These are phyloP conservation scores for Heliconius erato DNA, from an alignment of 2,888 invertebrate species.

Conservation along the genomic window DNA sequence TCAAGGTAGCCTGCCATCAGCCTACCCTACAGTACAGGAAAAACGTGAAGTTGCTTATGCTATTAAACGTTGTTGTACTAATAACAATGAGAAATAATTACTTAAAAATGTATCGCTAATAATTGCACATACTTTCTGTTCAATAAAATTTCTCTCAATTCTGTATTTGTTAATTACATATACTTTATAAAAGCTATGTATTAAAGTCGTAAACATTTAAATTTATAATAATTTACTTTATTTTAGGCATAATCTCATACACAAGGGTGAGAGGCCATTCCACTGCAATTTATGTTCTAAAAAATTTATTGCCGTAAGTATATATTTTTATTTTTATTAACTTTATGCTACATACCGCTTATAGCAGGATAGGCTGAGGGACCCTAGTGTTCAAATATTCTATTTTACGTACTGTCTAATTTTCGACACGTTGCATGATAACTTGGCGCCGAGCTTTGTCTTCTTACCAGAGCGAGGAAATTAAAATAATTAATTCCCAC, in stretches of 20 bases:
- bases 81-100: background rate
- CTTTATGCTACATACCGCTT: no score
- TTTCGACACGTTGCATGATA: no score
- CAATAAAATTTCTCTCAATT: background rate
- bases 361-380: no score
- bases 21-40: no score
- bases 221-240: constrained; percentile 16
- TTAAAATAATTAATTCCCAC: background rate
- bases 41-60: no score
- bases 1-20: no score
- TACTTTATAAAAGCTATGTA: background rate
- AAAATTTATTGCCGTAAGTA: constrained; percentile 82
- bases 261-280: constrained; percentile 81
- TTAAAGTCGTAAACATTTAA: background rate
- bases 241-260: constrained; percentile 83
- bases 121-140: background rate
- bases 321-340: background rate
- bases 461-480: no score
- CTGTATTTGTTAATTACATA: background rate
- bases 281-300: constrained; percentile 79
- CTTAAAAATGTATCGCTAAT: background rate
- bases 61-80: no score
- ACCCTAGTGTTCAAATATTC: no score
- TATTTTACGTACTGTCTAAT: no score
- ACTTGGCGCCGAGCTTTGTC: no score